phyloP scores from a whole-genome alignment of 2,797 vertebrate species.

The Eleutherodactylus coqui region DNA sequence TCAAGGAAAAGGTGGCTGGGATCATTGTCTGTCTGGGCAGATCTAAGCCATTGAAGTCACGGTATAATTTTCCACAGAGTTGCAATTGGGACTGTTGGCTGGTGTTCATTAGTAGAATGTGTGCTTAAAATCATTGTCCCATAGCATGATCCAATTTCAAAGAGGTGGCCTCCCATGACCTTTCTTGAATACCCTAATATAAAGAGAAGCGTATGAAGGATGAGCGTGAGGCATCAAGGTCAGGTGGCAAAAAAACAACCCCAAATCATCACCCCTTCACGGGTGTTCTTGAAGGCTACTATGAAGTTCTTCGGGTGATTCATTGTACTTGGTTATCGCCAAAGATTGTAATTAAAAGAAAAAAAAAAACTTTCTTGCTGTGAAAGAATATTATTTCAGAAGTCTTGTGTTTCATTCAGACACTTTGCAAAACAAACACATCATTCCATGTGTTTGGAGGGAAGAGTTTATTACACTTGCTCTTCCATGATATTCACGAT shows the following conservation, averaged over 20 bases:
- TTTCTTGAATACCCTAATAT: conserved; percentile 3
- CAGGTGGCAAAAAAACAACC: conserved; percentile 21
- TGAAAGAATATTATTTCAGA: background rate
- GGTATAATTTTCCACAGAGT: background rate
- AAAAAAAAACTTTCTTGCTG: background rate
- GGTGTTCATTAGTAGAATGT: conserved; percentile 21
- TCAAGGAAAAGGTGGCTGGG: background rate
- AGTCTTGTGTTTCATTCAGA: background rate
- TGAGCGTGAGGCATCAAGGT: conserved; percentile 6
- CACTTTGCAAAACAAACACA: background rate
- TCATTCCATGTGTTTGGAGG: background rate
- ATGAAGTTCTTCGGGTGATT: conserved; percentile 1
- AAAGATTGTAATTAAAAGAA: background rate
- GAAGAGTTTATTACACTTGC: background rate
- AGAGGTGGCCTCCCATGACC: conserved; percentile 17
- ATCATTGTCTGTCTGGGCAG: conserved; percentile 1
- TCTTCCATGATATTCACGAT: background rate
- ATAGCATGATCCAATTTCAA: conserved; percentile 13
- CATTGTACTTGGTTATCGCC: background rate
- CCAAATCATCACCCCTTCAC: conserved; percentile 21
- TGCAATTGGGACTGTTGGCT: background rate
- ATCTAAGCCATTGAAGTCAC: conserved; percentile 13
- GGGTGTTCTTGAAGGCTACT: background rate
- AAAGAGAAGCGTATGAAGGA: background rate
- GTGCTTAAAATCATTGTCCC: conserved; percentile 4